phyloP scores from a whole-genome alignment of 2,797 vertebrate genomes.

The Scleropages formosus region DNA sequence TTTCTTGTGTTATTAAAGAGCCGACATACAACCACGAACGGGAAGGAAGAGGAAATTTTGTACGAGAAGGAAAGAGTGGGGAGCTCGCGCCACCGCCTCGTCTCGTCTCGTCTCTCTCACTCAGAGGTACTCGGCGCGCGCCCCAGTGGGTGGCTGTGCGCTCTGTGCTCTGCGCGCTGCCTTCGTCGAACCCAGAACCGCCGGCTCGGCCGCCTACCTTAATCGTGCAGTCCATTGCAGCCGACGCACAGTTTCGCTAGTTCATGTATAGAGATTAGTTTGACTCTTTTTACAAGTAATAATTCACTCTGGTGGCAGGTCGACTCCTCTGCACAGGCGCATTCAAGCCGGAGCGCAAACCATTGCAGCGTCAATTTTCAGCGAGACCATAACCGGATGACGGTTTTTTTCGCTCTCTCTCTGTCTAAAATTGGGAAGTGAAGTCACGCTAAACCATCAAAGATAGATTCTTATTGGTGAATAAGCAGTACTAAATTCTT shows the following conservation, averaged over 20 bases:
- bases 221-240: constrained; percentile 81
- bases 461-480: constrained; percentile 64
- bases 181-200: constrained; percentile 35
- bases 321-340: constrained; percentile 61
- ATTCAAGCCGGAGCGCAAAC: constrained; percentile 69
- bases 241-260: constrained; percentile 50
- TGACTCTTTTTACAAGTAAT: constrained; percentile 24
- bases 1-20: constrained; percentile 85
- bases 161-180: constrained; percentile 48
- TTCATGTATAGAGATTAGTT: constrained; percentile 64
- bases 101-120: constrained; percentile 63
- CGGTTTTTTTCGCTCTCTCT: constrained; percentile 53
- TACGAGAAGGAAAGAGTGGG: constrained; percentile 87
- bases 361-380: constrained; percentile 66
- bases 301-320: constrained; percentile 52
- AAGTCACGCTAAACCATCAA: constrained; percentile 68
- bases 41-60: constrained; percentile 91
- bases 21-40: constrained; percentile 86
- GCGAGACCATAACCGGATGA: constrained; percentile 76
- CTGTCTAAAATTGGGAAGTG: constrained; percentile 81
- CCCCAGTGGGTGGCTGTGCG: constrained; percentile 62
- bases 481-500: constrained; percentile 42
- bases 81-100: constrained; percentile 72
- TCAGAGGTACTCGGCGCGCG: constrained; percentile 53
- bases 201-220: constrained; percentile 68